Evolutionary conservation across 2,113 vertebrate genomes (phyloP), one percentile per base, ranked within the genome.

Genomic region (Leuciscus idus): DNA sequence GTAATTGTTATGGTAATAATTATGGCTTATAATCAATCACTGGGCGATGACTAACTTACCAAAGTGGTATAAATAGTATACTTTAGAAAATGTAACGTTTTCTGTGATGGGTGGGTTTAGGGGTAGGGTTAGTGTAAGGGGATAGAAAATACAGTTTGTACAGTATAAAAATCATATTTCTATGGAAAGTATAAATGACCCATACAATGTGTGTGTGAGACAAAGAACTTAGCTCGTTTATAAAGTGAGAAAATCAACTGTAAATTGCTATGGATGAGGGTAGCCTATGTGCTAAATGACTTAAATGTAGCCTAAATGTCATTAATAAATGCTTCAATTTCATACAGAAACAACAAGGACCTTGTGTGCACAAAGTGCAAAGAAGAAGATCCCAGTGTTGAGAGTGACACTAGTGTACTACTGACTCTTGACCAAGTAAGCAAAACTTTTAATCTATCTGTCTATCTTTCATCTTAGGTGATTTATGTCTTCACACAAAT

Each of bases 391-490:
- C 88, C 91, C 1, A 88, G 85, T 17, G 81, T 86, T 77, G 76
- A 90, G 7, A 91, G 84, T 28, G 93, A 95, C 33, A 93, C 92
- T 81, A 93, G 92, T 84, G 90, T 94, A 0, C 6, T 94, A 0
- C 6, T 94, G 84, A 91, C 94, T 52, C 93, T 92, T 85, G 95
- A 96, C 86, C 94, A 93, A 92, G 96, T 96, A 92, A 5, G 93
- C 89, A 78, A 10, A 36, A 9, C 6, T 10, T 43, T 43, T 43
- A 9, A 43, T 74, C 43, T 26, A 0, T 75, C n/a, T n/a, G 11
- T 46, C 72, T n/a, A 3, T 28, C n/a, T 26, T 17, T 30, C 12
- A 3, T 57, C 19, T 23, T 57, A 57, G 6, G 55, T 57, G 55
- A 15, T 79, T 30, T 23, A 36, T 79, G 6, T 11, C 9, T 36